Conservation (phyloP, 2,113 vertebrate genomes). For the Gopherus flavomarginatus region DNA sequence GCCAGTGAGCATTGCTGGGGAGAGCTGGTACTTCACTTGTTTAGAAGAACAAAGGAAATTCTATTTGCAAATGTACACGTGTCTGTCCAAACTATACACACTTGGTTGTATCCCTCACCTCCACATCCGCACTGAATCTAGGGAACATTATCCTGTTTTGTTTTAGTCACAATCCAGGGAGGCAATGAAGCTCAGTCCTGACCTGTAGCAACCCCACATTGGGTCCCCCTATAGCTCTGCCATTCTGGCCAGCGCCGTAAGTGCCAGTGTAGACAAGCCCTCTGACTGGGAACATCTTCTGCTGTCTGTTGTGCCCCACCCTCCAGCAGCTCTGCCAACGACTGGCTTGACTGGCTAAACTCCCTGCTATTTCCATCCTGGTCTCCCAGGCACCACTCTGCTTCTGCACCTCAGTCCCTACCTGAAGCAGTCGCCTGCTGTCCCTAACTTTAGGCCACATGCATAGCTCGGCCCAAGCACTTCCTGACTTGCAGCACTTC, state of each 20-base stretch:
- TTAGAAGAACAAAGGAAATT: background rate
- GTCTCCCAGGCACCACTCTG: background rate
- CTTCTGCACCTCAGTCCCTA: background rate
- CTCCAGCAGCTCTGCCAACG: background rate
- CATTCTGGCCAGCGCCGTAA: background rate
- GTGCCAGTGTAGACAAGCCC: too few species aligned
- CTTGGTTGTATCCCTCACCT: background rate
- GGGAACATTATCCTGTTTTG: background rate
- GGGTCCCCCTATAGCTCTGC: background rate
- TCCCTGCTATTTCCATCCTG: too few species aligned
- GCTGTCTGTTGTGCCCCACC: background rate
- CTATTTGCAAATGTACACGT: background rate
- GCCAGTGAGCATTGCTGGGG: background rate
- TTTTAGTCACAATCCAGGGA: fast-evolving
- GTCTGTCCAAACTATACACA: background rate
- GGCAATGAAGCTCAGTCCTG: background rate
- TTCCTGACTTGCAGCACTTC: background rate
- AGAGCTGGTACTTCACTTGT: background rate
- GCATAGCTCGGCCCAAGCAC: background rate
- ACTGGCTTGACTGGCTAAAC: background rate
- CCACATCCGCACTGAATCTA: background rate
- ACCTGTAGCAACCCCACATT: background rate
- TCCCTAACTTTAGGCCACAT: background rate
- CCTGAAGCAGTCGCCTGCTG: background rate
- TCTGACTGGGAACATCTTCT: background rate